phyloP scores from a whole-genome alignment of 2,797 vertebrate genomes.

The Xiphophorus birchmanni region DNA sequence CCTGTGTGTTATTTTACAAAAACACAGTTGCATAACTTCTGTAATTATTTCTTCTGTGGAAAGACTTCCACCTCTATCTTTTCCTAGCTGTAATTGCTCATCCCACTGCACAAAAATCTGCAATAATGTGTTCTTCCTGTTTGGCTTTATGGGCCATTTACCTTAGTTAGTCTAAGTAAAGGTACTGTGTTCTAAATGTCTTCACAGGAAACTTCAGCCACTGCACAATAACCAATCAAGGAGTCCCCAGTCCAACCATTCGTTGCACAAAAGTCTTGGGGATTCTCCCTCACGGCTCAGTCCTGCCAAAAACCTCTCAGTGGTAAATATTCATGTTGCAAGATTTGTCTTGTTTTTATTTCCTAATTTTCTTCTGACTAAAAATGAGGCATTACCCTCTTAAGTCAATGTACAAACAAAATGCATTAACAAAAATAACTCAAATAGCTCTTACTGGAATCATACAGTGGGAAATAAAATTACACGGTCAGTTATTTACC shows the following conservation, averaged over 20 bases:
- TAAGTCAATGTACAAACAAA: constrained; percentile 5
- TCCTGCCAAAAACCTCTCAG: constrained; percentile 80
- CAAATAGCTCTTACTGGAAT: constrained; percentile 9
- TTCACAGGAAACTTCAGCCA: constrained; percentile 81
- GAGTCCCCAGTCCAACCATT: constrained; percentile 77
- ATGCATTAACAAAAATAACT: constrained; percentile 8
- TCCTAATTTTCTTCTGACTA: constrained; percentile 14
- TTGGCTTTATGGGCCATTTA: constrained; percentile 46
- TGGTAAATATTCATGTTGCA: constrained; percentile 76
- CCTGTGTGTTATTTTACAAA: constrained; percentile 49
- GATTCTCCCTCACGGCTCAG: constrained; percentile 83
- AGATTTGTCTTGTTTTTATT: constrained; percentile 10
- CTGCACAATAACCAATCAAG: constrained; percentile 76
- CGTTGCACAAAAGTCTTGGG: constrained; percentile 79
- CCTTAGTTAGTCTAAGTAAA: constrained; percentile 47
- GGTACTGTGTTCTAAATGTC: constrained; percentile 57
- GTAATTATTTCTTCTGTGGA: constrained; percentile 27
- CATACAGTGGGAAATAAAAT: constrained; percentile 4
- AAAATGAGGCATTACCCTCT: constrained; percentile 25
- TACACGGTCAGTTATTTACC: not conserved
- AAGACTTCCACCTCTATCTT: constrained; percentile 13
- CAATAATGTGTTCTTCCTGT: constrained; percentile 41
- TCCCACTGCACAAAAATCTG: constrained; percentile 31
- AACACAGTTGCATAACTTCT: constrained; percentile 6
- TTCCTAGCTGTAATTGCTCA: constrained; percentile 36